Evolutionary conservation across 2,888 invertebrate genomes (phyloP), one percentile per base, ranked within the genome.

Genomic region (Meghimatium bilineatum): DNA sequence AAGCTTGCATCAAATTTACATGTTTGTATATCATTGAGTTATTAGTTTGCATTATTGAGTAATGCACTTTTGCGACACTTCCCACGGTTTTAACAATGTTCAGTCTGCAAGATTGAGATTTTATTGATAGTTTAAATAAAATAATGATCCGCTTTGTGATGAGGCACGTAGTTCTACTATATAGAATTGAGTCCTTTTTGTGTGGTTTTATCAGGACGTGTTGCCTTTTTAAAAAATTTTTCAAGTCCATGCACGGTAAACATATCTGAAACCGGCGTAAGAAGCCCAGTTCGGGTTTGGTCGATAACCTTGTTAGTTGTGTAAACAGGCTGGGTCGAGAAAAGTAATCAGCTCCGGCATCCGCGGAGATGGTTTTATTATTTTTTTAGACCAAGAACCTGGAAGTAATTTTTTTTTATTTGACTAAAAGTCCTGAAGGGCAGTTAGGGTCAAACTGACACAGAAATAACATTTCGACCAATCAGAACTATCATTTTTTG

Each of bases 371-470:
- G 72, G 26, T 36, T 1, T 12, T 44, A 12, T 29, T 26, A n/a
- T 17, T 74, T 49, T 5, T 3, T 32, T 14, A 44, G 38, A 20
- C 20, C 52, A 1, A 34, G 20, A 49, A 74, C 20, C 72, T 26
- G 69, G 44, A 36, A 72, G 63, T 81, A 44, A 60, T 74, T 63
- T n/a, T 74, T 63, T n/a, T 60, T 29, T 63, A 63, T 69, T 6
- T 74, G 34, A 71, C 32, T 80, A 29, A 67, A 29, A 23, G 71
- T 32, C 17, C 49, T 49, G 49, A 75, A 67, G 82, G 77, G 52
- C 63, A 75, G 52, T 56, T 77, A 23, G 71, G 83, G 79, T 83
- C 83, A 83, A 32, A 14, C 29, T 83, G 74, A 83, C 83, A 72
- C 79, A 83, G 29, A 32, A 66, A 49, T n/a, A n/a, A n/a, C 23